Conservation (phyloP, 2,797 vertebrate species). For the Manis pentadactyla region DNA sequence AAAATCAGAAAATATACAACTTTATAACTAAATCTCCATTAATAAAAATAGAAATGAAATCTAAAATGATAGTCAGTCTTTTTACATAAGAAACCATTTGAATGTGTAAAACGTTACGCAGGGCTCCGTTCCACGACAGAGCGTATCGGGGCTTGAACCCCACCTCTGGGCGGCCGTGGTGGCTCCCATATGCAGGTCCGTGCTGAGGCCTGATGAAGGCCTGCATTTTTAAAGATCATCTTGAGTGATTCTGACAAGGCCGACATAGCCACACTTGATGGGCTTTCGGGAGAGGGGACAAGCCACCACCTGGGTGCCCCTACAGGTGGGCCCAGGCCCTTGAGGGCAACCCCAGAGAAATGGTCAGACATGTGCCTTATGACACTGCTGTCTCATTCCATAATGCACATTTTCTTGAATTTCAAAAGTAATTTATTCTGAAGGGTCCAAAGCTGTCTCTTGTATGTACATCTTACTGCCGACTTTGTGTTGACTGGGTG, state of each 20-base stretch:
- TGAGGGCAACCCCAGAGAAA: background rate
- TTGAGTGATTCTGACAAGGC: background rate
- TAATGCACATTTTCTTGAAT: background rate
- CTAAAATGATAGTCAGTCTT: background rate
- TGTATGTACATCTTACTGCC: background rate
- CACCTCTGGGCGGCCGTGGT: background rate
- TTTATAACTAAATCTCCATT: background rate
- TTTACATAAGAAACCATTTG: background rate
- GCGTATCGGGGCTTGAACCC: background rate
- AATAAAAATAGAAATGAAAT: background rate
- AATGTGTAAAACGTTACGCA: background rate
- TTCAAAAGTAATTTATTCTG: background rate
- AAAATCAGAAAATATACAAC: background rate
- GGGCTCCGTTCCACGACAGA: background rate
- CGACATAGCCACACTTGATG: background rate
- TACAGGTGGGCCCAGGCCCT: background rate
- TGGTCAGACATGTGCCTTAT: background rate
- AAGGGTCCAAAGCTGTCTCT: background rate
- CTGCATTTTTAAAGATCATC: background rate
- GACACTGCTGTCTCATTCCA: background rate
- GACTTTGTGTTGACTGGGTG: background rate
- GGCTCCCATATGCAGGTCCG: background rate
- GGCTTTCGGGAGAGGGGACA: background rate
- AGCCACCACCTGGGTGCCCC: background rate
- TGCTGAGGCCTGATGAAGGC: too few relatives aligned